Base-by-base conservation (phyloP, 2,888 invertebrate genomes). In the Epistrophe grossulariae region DNA sequence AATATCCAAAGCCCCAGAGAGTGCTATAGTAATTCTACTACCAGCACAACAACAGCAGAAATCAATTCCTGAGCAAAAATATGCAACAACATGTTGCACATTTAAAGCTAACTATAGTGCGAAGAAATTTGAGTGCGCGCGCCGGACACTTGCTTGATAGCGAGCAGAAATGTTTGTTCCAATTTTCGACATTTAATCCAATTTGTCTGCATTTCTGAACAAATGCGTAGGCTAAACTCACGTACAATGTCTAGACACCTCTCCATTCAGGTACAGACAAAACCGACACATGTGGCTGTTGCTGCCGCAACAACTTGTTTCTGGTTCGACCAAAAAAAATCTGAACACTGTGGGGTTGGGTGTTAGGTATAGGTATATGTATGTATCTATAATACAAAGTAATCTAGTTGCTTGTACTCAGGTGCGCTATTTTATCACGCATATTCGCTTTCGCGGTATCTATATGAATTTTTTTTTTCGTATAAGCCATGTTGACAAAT, bases 141-240 rank as follows among this genome's bases (percentile, higher is more conserved):
- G 35, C 45, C 31, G 8, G 40, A 62, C 81, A 79, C 64, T 78
- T 71, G 78, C 35, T 40, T 15, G 48, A 71, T 60, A 48, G 40
- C 11, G 28, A 24, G 28, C 68, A 60, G 45, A 28, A 38, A 78
- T 66, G 83, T 66, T 76, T 87, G 87, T 83, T 87, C 83, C 87
- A 83, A 83, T 87, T 87, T 87, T 87, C 76, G 79, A 87, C 87
- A 83, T 83, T 87, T 87, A 83, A 83, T 87, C 87, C 83, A 87
- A 87, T 87, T 87, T 87, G 87, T 87, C 87, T 66, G 72, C 83
- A n/a, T 76, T 70, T n/a, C 48, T 38, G 52, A 79, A 74, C 83
- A 66, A 66, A 72, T 76, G 87, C 83, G 87, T 87, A 87, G 87
- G 87, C 83, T 62, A 43, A 60, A 31, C 45, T 35, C 45, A 52